Base-by-base conservation (phyloP, 2,888 invertebrate species). In the Pteria penguin region DNA sequence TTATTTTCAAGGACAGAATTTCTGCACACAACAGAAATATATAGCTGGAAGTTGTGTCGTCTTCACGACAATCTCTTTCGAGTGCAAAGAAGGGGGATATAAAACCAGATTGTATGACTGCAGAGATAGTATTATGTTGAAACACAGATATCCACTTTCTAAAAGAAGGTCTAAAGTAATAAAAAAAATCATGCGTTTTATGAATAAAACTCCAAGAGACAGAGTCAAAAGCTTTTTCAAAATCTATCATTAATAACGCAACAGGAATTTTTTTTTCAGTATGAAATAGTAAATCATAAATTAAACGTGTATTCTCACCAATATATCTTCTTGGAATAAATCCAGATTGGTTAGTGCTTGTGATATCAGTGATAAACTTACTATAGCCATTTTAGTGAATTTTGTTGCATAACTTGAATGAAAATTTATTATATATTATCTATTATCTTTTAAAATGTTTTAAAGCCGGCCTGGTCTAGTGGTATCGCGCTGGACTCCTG, bases 211-310 rank as follows among this genome's bases (percentile, higher is more conserved):
- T 2, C 66, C 65, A 72, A n/a, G 57, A 18, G 11, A 65, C 22
- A 1, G 72, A 57, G 52, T 72, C 55, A 65, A 72, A 65, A 27
- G 72, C 63, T 26, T 72, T 58, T 54, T 72, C 72, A 27, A 72
- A 72, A 72, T 57, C 57, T n/a, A 65, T 57, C n/a, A 33, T 27
- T 18, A 72, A 26, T 54, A 63, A 18, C 24, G 61, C n/a, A 29
- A 29, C 32, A 18, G 26, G 55, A 22, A 31, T 63, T 11, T 63
- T 31, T n/a, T 45, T 31, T 72, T 72, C 55, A 45, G 65, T 54
- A 27, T 57, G 33, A 31, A 52, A 8, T 33, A 72, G 2, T 11
- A 58, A 29, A 65, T 58, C 55, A 57, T 55, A 65, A 11, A 66
- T 32, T 62, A 65, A 32, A 27, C 57, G 52, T 5, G 57, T 72